Evolutionary conservation across 2,888 invertebrate species (phyloP).

Genomic region (Cephus pygmeus): DNA sequence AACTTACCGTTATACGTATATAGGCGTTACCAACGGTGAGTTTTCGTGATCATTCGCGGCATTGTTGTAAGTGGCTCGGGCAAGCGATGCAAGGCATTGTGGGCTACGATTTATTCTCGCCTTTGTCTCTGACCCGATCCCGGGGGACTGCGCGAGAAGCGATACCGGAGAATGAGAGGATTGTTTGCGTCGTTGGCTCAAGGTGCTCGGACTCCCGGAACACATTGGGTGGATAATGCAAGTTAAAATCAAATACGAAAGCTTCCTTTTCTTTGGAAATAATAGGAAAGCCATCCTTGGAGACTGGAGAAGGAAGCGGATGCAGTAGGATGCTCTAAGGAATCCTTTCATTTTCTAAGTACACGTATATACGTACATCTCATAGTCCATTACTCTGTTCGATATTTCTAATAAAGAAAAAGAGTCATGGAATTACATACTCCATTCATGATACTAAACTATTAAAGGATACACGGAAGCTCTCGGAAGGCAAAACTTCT

Average conservation of each 20-base stretch:
- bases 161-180: conserved; percentile 42
- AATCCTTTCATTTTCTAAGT: neutral
- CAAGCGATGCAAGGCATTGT: conserved; percentile 31
- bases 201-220: conserved; percentile 33
- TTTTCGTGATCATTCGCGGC: conserved; percentile 26
- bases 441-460: neutral
- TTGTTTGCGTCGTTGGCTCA: conserved; percentile 39
- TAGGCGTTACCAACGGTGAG: conserved; percentile 4
- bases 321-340: neutral
- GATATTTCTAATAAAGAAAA: neutral
- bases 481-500: neutral
- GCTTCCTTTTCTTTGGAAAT: neutral
- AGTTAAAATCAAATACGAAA: conserved; percentile 6
- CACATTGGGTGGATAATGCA: conserved; percentile 17
- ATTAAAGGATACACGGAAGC: neutral
- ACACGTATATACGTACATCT: neutral
- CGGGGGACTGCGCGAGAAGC: conserved; percentile 33
- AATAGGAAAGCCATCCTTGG: neutral
- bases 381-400: neutral
- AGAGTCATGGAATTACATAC: neutral
- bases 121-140: conserved; percentile 46
- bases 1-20: neutral
- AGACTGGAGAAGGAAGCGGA: neutral
- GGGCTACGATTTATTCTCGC: conserved; percentile 42
- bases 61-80: conserved; percentile 32